Percentiles rank a stretch among this genome's conserved stretches.
Evolutionary conservation across 1,140 invertebrate genomes (phyloP).

Genomic region (Lasioglossum albipes): DNA sequence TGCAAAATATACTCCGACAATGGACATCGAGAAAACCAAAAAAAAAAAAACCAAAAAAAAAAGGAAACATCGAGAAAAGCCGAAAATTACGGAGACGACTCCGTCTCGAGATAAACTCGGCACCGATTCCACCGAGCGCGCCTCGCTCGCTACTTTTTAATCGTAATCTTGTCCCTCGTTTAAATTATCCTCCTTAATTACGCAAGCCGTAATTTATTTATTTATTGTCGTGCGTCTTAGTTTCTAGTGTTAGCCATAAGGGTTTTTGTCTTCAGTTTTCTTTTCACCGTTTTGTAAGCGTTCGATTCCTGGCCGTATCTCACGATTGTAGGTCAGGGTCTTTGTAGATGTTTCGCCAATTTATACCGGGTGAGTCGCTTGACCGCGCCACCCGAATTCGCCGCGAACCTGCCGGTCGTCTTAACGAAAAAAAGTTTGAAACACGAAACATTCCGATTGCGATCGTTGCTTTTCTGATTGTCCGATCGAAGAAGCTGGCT

Average conservation of each 20-base stretch:
- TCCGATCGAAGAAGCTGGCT: too few relatives aligned
- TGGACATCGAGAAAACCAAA: constrained; percentile 5
- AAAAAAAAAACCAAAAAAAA: not conserved
- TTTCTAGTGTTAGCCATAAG: constrained; percentile 50
- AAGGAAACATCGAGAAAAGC: not conserved
- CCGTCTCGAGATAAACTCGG: too few relatives aligned
- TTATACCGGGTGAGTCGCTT: too few relatives aligned
- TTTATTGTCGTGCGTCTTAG: constrained; percentile 58
- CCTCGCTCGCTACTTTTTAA: constrained; percentile 7
- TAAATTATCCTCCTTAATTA: constrained; percentile 50
- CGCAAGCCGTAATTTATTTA: constrained; percentile 17
- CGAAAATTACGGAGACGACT: too few relatives aligned
- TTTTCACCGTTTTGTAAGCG: constrained; percentile 12
- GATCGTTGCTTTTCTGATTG: too few relatives aligned
- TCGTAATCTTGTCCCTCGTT: constrained; percentile 27
- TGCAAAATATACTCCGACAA: too few relatives aligned
- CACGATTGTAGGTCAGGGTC: not conserved
- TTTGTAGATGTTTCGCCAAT: constrained; percentile 22
- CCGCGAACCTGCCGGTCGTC: too few relatives aligned
- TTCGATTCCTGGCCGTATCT: not conserved
- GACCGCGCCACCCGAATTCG: too few relatives aligned
- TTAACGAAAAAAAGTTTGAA: too few relatives aligned
- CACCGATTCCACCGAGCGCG: constrained; percentile 9
- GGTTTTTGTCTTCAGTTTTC: not conserved
- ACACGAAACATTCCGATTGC: too few relatives aligned